phyloP scores from a whole-genome alignment of 2,888 invertebrate species.

The Dorcus parallelipipedus region DNA sequence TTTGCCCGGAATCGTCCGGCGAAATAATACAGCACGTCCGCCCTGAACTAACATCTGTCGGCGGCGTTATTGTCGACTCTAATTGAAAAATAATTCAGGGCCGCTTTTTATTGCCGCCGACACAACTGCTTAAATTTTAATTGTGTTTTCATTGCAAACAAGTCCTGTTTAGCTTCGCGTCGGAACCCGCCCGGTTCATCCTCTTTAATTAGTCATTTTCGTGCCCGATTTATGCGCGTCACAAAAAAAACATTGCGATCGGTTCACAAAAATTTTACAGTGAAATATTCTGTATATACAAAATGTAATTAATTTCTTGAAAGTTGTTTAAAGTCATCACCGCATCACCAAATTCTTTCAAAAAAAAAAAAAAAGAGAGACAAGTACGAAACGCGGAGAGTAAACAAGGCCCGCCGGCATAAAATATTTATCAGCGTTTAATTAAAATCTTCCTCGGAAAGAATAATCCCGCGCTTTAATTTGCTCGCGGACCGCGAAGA shows the following conservation, averaged over 20 bases:
- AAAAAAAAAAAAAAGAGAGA: too few species aligned
- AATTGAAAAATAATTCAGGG: constrained; percentile 31
- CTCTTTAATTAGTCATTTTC: background rate
- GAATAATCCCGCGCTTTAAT: too few species aligned
- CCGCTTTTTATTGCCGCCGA: constrained; percentile 10
- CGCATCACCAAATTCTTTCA: too few species aligned
- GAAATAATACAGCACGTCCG: constrained; percentile 33
- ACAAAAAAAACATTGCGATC: background rate
- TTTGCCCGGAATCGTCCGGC: constrained; percentile 30
- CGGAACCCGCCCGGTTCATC: background rate
- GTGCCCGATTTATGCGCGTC: background rate
- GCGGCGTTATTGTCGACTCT: constrained; percentile 23
- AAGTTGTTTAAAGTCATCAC: too few species aligned
- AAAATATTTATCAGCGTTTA: too few species aligned
- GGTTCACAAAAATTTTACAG: too few species aligned
- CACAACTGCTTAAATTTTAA: constrained; percentile 15
- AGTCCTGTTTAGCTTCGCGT: background rate
- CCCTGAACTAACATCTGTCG: constrained; percentile 31
- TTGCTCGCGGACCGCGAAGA: too few species aligned
- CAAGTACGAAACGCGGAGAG: too few species aligned
- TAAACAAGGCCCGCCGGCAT: too few species aligned
- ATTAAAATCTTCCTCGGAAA: too few species aligned
- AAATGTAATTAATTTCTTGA: too few species aligned
- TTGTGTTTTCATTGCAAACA: constrained; percentile 14
- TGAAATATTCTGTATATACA: too few species aligned